Percentiles rank a stretch among this genome's conserved stretches.
These are phyloP conservation scores for Chaetops frenatus DNA, from an alignment of 2,113 vertebrate species.

Conservation along the genomic window DNA sequence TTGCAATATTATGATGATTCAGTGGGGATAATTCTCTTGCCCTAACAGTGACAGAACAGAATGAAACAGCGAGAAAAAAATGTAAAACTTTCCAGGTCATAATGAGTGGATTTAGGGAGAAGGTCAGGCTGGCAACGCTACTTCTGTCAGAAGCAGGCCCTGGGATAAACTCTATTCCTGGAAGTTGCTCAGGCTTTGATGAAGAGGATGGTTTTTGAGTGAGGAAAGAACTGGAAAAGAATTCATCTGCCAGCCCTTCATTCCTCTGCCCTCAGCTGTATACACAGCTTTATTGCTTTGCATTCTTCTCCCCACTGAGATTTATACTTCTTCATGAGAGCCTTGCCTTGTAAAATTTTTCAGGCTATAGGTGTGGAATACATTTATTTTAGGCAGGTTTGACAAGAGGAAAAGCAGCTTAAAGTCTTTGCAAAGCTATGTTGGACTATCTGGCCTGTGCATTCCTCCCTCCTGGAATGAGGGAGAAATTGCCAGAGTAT, in stretches of 20 bases:
- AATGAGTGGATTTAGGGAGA: not conserved
- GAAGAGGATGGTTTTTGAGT: not conserved
- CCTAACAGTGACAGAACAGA: not conserved
- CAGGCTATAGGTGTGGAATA: not conserved
- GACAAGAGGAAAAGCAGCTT: not conserved
- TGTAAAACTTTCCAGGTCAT: accelerated
- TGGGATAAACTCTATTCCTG: not conserved
- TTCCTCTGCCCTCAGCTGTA: not conserved
- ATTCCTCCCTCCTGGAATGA: constrained; percentile 29
- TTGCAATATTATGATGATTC: not conserved
- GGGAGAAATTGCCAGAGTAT: not conserved
- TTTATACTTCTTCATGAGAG: not conserved
- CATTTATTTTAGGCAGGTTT: not conserved
- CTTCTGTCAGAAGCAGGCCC: not conserved
- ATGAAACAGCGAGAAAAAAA: not conserved
- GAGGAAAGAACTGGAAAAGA: constrained; percentile 1
- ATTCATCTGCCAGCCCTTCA: not conserved
- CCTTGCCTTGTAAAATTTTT: not conserved
- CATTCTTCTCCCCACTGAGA: not conserved
- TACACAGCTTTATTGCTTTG: not conserved
- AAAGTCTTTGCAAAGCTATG: not conserved
- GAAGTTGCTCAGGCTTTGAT: not conserved
- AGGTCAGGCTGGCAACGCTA: not conserved
- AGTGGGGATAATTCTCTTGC: not conserved
- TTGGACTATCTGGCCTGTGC: not conserved